Evolutionary conservation across 30 jellyfish, hydroid and myxozoan genomes (phyloP), one percentile per base, ranked within the genome.

Genomic region (Morbakka virulenta): DNA sequence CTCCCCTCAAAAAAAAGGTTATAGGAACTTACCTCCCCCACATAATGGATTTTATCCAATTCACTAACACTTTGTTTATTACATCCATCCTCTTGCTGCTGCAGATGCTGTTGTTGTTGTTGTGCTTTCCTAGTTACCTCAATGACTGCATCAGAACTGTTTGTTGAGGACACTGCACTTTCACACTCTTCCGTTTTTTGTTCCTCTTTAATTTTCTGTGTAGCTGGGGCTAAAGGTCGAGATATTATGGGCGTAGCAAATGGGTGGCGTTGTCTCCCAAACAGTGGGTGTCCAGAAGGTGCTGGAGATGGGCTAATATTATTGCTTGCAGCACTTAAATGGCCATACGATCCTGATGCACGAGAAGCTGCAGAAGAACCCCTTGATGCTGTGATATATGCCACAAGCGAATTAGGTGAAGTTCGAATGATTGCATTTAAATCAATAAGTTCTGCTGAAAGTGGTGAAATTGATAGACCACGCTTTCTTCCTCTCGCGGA

Each of bases 321-420:
- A n/a, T n/a, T n/a, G 65, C 96, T 86, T 2, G 92, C 96, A 0
- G 91, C 91, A 72, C 95, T 89, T 28, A 89, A 80, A 48, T 89
- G 97, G 11, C 97, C 97, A 65, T 81, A 89, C 4, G 97, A 89
- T 2, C 97, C 97, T 22, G 92, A 77, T 0, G 88, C 87, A 34
- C 92, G 32, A 1, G 97, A 89, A 4, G 97, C 95, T 22, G 95
- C 95, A 9, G 95, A 81, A 13, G 97, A 89, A 64, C 86, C 89
- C 80, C 97, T 48, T n/a, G 92, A 80, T 24, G 86, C 83, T 1
- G 85, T 81, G 31, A 89, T 80, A 64, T 67, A 89, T 17, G 97
- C 97, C 4, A 89, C 97, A 21, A 89, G 86, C 36, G 97, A 89
- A 66, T 80, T 89, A 22, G 97, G 97, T 6, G 97, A 89, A 30